Percentiles rank a stretch among this genome's conserved stretches.
Evolutionary conservation across 2,888 invertebrate genomes (phyloP).

Genomic region (Phorcus lineatus): DNA sequence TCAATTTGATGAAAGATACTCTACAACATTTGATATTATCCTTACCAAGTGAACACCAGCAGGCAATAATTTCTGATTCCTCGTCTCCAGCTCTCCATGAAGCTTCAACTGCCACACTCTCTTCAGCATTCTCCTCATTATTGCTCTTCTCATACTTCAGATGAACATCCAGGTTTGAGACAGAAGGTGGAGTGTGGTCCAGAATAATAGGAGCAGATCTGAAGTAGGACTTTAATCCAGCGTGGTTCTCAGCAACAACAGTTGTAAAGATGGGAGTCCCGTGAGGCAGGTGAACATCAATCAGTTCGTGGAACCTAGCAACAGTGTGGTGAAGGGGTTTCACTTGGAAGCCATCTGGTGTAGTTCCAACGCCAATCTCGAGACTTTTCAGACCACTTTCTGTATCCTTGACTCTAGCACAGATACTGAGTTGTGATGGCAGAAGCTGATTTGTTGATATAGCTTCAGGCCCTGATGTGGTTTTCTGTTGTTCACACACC

Average conservation of each 20-base stretch:
- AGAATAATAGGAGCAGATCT: background rate
- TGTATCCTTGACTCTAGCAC: background rate
- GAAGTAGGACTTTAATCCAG: background rate
- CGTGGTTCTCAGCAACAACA: slow-evolving; percentile 11
- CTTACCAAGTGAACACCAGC: slow-evolving; percentile 14
- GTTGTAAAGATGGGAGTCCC: slow-evolving; percentile 18
- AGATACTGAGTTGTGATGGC: background rate
- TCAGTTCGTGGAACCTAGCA: background rate
- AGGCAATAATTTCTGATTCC: background rate
- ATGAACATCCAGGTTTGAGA: background rate
- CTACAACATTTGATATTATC: no score
- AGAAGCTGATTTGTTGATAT: background rate
- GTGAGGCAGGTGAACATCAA: background rate
- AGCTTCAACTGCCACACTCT: background rate
- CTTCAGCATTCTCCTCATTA: background rate
- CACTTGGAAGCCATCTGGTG: slow-evolving; percentile 14
- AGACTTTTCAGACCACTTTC: background rate
- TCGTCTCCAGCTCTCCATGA: background rate
- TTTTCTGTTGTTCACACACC: background rate
- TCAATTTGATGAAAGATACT: no score
- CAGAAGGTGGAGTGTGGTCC: slow-evolving; percentile 2
- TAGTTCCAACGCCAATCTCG: slow-evolving; percentile 15
- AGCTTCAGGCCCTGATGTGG: background rate
- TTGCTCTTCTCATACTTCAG: background rate
- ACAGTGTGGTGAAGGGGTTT: background rate